phyloP scores from a whole-genome alignment of 2,888 invertebrate genomes.

The Drosophila limbata region DNA sequence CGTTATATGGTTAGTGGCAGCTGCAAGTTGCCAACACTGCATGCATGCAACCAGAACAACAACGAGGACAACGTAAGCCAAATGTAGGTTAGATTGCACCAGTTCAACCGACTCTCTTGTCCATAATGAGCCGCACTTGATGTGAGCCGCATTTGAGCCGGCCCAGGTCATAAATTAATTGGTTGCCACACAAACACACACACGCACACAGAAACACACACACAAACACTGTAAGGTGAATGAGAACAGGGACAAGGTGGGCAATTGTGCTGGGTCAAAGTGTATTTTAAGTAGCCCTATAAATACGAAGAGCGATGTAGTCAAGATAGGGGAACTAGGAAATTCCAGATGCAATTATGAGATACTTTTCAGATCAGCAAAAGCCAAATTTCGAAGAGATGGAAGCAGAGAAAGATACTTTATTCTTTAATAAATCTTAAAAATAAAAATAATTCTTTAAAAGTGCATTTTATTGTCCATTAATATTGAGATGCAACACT shows the following conservation, averaged over 20 bases:
- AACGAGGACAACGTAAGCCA: constrained; percentile 45
- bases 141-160: constrained; percentile 47
- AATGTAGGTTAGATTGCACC: constrained; percentile 69
- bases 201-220: constrained; percentile 11
- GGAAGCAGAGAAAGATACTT: no score
- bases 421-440: no score
- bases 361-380: not conserved
- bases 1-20: constrained; percentile 34
- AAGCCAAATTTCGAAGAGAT: not conserved
- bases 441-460: no score
- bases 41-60: constrained; percentile 18
- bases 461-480: no score
- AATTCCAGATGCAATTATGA: constrained; percentile 8
- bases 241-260: constrained; percentile 50
- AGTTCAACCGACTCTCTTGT: constrained; percentile 23
- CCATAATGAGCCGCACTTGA: constrained; percentile 57
- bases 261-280: constrained; percentile 26
- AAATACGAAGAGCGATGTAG: not conserved
- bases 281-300: constrained; percentile 24
- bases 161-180: constrained; percentile 64
- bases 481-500: no score
- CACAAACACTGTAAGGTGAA: constrained; percentile 16
- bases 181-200: constrained; percentile 39
- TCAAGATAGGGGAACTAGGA: not conserved
- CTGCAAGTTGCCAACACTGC: constrained; percentile 34